Conservation (phyloP, 2,888 invertebrate species). For the Aporophyla nigra region DNA sequence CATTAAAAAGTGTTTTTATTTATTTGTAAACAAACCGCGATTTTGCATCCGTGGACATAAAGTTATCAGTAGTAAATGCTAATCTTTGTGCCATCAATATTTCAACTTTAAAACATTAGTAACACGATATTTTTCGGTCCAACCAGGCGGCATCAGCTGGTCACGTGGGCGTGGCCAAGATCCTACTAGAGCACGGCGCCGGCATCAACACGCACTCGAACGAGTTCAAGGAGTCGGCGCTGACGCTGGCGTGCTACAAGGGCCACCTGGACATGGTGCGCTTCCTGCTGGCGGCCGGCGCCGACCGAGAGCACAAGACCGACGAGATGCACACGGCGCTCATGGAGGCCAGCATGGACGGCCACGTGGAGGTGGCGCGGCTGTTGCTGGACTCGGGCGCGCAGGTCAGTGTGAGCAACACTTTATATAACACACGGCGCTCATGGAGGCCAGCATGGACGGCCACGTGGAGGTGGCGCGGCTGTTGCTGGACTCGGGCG, state of each 20-base stretch:
- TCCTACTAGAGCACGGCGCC: slow-evolving; percentile 97
- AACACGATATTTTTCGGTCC: background rate
- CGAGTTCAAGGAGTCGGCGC: slow-evolving; percentile 99
- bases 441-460: too few species aligned
- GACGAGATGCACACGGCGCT: slow-evolving; percentile 99
- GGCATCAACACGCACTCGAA: slow-evolving; percentile 99
- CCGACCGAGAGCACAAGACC: slow-evolving; percentile 99
- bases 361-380: slow-evolving; percentile 99
- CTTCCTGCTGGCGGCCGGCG: slow-evolving; percentile 98
- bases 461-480: too few species aligned
- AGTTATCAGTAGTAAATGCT: background rate
- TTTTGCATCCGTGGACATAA: background rate
- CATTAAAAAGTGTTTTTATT: slow-evolving; percentile 12
- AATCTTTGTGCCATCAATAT: background rate
- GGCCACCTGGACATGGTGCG: slow-evolving; percentile 99
- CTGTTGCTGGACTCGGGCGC: slow-evolving; percentile 98
- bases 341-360: slow-evolving; percentile 99
- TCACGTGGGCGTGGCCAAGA: slow-evolving; percentile 97
- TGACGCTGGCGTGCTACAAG: slow-evolving; percentile 98
- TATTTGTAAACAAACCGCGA: slow-evolving; percentile 44
- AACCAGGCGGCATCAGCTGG: slow-evolving; percentile 97
- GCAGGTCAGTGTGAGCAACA: slow-evolving; percentile 90
- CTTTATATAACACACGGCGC: slow-evolving; percentile 7
- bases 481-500: too few species aligned
- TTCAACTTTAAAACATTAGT: background rate